Percentiles rank a stretch among this genome's conserved stretches.
These are phyloP conservation scores for Camelus bactrianus DNA, from an alignment of 2,113 vertebrate genomes.

Conservation along the genomic window DNA sequence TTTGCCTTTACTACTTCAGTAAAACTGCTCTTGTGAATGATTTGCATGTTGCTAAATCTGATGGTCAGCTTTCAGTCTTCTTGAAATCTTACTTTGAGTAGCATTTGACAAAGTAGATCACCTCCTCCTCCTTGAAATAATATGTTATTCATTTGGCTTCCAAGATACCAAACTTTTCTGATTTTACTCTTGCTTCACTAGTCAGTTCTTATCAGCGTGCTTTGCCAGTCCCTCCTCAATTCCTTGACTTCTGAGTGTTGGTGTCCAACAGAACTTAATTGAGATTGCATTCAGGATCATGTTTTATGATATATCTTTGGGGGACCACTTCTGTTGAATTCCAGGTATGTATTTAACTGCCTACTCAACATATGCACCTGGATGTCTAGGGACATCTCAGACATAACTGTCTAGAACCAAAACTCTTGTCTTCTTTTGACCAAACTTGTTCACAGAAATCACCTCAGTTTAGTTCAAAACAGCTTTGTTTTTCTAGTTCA, in stretches of 20 bases:
- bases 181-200: not conserved
- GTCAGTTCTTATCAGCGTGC: not conserved
- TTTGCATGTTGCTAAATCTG: not conserved
- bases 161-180: not conserved
- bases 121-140: slow-evolving; percentile 17
- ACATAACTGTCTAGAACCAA: not conserved
- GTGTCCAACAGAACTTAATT: not conserved
- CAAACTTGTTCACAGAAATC: not conserved
- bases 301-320: not conserved
- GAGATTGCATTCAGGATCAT: not conserved
- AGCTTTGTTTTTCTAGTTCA: not conserved
- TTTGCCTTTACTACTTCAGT: not conserved
- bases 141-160: not conserved
- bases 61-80: not conserved
- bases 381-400: not conserved
- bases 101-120: not conserved
- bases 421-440: not conserved
- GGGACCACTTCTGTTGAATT: not conserved
- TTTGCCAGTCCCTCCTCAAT: not conserved
- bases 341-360: slow-evolving; percentile 1
- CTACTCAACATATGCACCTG: not conserved
- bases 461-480: not conserved
- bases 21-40: slow-evolving; percentile 11
- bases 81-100: not conserved
- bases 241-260: not conserved